A percentile compares a stretch with the other conserved stretches of the same genome.
phyloP scores from a whole-genome alignment of 2,888 invertebrate species.

The Xylota sylvarum region DNA sequence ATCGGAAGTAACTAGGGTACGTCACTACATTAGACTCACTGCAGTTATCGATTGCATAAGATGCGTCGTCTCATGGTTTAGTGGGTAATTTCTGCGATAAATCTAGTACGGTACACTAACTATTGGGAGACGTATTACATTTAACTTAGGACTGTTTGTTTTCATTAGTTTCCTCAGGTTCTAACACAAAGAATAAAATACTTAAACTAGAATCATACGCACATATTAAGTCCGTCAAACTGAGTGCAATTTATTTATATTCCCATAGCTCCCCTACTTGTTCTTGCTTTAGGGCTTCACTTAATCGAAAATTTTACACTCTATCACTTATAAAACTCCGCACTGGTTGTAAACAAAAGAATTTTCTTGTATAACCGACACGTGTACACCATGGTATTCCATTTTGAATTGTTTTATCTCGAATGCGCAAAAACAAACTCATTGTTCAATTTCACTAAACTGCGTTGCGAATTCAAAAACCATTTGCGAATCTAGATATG shows the following conservation, averaged over 20 bases:
- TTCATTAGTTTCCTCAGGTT: too few relatives aligned
- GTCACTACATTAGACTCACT: too few relatives aligned
- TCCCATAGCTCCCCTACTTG: too few relatives aligned
- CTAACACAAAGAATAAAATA: too few relatives aligned
- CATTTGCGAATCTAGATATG: constrained; percentile 42
- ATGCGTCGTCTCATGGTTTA: too few relatives aligned
- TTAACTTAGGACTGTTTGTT: too few relatives aligned
- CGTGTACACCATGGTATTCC: neutral
- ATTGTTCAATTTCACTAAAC: constrained; percentile 25
- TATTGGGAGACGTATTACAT: too few relatives aligned
- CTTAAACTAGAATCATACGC: neutral
- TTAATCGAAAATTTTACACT: neutral
- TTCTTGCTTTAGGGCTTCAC: neutral
- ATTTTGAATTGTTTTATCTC: constrained; percentile 45
- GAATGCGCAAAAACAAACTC: constrained; percentile 32
- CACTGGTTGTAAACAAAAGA: constrained; percentile 40
- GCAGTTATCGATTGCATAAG: too few relatives aligned
- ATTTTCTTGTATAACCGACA: constrained; percentile 18
- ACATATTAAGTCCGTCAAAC: neutral
- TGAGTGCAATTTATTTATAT: neutral
- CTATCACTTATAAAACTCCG: neutral
- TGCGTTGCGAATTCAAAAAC: constrained; percentile 42
- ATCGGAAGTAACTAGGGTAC: too few relatives aligned
- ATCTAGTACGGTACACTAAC: too few relatives aligned
- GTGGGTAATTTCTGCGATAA: too few relatives aligned